Evolutionary conservation across 2,113 vertebrate species (phyloP), one percentile per base, ranked within the genome.

Genomic region (Perognathus longimembris): DNA sequence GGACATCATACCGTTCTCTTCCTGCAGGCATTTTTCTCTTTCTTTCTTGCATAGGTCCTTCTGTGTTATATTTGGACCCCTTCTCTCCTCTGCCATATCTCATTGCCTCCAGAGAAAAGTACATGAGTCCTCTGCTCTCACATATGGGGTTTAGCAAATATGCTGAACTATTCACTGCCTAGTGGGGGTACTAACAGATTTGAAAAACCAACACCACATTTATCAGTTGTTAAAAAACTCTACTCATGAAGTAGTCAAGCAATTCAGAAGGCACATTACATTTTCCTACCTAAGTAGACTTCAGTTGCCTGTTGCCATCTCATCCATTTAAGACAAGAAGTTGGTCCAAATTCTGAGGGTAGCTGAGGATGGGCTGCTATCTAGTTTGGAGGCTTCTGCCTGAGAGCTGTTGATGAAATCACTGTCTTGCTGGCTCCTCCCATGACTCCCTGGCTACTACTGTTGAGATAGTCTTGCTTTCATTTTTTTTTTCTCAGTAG

Each of bases 371-470:
- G 12, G 9, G 3, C 32, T 45, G 26, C 20, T 7, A 0, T 26
- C 32, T 38, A 40, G 17, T 66, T 61, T 26, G 83, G 32, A 22
- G 24, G 22, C 40, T 54, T 61, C 40, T n/a, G 11, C 67, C 34
- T 34, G 4, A 14, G 34, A 34, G 8, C 21, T 22, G 26, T 9
- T 32, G 7, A 36, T 50, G 67, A 22, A 18, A 21, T 24, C 11
- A 3, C 21, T 15, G 30, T n/a, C 42, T 7, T 38, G 3, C 70
- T 14, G 50, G 3, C 34, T 10, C 15, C 9, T 85, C 17, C 8
- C 15, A 1, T 12, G 7, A 59, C 64, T 54, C 10, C 24, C 2
- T 1, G 2, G 7, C 2, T 3, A 18, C 0, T 40, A 40, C 18
- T 10, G 20, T 11, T 11, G 57, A 70, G 54, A 64, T n/a, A 22